Percentiles rank a stretch among this genome's conserved stretches.
Conservation (phyloP, 2,797 vertebrate species). For the Craterocephalus amniculus region DNA sequence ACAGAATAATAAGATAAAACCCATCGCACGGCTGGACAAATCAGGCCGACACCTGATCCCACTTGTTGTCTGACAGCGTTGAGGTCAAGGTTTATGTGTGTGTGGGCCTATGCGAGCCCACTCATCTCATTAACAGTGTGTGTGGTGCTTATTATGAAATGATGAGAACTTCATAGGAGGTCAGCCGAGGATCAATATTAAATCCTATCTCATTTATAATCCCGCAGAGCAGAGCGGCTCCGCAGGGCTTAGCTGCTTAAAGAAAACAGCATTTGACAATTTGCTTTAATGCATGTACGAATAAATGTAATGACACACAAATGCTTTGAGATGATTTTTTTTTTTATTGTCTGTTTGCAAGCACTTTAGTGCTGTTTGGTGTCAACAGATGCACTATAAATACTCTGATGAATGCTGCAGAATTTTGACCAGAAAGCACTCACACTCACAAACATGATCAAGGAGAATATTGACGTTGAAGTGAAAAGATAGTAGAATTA, state of each 20-base stretch:
- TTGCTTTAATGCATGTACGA: constrained; percentile 71
- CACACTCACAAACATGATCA: constrained; percentile 40
- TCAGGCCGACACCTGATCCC: constrained; percentile 36
- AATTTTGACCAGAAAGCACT: constrained; percentile 40
- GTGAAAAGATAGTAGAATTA: constrained; percentile 58
- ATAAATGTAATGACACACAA: constrained; percentile 72
- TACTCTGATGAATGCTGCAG: constrained; percentile 63
- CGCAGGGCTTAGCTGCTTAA: constrained; percentile 64
- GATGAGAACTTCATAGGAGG: constrained; percentile 84
- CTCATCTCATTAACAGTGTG: constrained; percentile 80
- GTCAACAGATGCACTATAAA: constrained; percentile 72
- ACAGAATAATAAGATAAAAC: constrained; percentile 9
- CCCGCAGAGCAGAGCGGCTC: constrained; percentile 72
- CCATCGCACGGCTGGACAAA: constrained; percentile 8
- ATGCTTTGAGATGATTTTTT: constrained; percentile 52
- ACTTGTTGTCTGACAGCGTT: constrained; percentile 54
- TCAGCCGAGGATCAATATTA: constrained; percentile 85
- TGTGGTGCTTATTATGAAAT: constrained; percentile 82
- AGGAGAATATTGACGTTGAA: constrained; percentile 45
- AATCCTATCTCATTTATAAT: constrained; percentile 82
- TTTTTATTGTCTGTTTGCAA: constrained; percentile 55
- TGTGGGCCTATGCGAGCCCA: constrained; percentile 57
- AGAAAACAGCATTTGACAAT: constrained; percentile 69
- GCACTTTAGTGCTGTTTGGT: constrained; percentile 52
- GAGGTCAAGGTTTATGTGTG: constrained; percentile 65